Evolutionary conservation across 64 coral and sea anemone genomes (phyloP), one percentile per base, ranked within the genome.

Genomic region (Hydrozoanthus tunicans): DNA sequence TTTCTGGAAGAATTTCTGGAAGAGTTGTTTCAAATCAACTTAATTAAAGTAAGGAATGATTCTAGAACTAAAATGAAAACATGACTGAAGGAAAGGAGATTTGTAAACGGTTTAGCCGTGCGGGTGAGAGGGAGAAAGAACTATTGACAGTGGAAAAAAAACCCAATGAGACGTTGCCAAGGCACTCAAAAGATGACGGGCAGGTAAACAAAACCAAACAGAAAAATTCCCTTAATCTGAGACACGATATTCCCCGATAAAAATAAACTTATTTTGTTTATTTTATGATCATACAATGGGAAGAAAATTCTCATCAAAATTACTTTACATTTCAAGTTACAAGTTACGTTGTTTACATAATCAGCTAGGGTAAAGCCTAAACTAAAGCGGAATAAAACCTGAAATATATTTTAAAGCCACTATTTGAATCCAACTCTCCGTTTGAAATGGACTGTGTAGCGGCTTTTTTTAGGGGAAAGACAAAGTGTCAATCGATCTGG

Each of bases 131-230:
- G 79, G 62, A 79, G 13, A 80, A 27, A 91, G 91, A 93, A 83
- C 75, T 59, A 83, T 73, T n/a, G 83, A 82, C 53, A 56, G 93
- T 93, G 4, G 90, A 96, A 3, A 92, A 96, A 89, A 78, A 89
- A 0, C 52, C 71, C 6, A 84, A 43, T 15, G 58, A 86, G n/a
- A 57, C 92, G 89, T 96, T 96, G 24, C 95, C 92, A 94, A 96
- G 95, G 23, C 95, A 96, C 66, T 15, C 70, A 5, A 78, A 26
- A 3, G 77, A 92, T 5, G 95, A 96, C 15, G 9, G 81, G 3
- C 82, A 94, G 95, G 95, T 96, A 82, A 0, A 52, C 6, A 5
- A 58, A 59, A 90, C 32, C 15, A 62, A 80, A 11, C 24, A 56
- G 52, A 86, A 55, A 9, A 81, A 26, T 0, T 14, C 7, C 10